These are phyloP conservation scores for Pediacus dermestoides DNA, from an alignment of 2,888 invertebrate species.

Conservation along the genomic window DNA sequence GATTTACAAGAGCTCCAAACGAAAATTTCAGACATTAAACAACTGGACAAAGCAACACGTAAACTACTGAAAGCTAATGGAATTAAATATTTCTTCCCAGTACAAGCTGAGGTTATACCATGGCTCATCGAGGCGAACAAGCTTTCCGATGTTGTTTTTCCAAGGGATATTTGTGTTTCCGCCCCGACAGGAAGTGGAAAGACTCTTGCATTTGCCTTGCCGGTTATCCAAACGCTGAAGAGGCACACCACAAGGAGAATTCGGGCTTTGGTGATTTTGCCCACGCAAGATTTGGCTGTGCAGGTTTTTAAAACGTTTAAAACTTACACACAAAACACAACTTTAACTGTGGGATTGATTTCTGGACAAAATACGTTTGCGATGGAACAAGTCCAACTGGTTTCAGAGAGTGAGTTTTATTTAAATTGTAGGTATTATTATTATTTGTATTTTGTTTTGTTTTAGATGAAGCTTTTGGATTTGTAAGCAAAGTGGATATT, in stretches of 20 bases:
- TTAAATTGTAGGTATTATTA: background rate
- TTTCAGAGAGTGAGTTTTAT: constrained; percentile 51
- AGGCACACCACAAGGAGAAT: constrained; percentile 51
- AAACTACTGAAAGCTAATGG: constrained; percentile 65
- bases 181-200: constrained; percentile 98
- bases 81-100: constrained; percentile 79
- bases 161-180: constrained; percentile 90
- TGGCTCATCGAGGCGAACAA: constrained; percentile 66
- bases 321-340: constrained; percentile 63
- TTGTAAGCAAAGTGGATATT: constrained; percentile 70
- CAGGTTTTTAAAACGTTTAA: constrained; percentile 85
- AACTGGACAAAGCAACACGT: constrained; percentile 63
- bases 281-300: constrained; percentile 85
- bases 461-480: constrained; percentile 58
- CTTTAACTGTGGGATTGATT: constrained; percentile 66
- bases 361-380: constrained; percentile 66
- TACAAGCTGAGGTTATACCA: constrained; percentile 75
- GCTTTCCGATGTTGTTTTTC: constrained; percentile 62
- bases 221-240: constrained; percentile 70
- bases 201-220: constrained; percentile 90
- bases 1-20: constrained; percentile 59
- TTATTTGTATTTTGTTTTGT: constrained; percentile 22
- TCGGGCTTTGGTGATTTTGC: constrained; percentile 85
- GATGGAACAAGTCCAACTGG: constrained; percentile 64
- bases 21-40: constrained; percentile 56